These are phyloP conservation scores for Yponomeuta sedellus DNA, from an alignment of 2,888 invertebrate genomes.

Conservation along the genomic window DNA sequence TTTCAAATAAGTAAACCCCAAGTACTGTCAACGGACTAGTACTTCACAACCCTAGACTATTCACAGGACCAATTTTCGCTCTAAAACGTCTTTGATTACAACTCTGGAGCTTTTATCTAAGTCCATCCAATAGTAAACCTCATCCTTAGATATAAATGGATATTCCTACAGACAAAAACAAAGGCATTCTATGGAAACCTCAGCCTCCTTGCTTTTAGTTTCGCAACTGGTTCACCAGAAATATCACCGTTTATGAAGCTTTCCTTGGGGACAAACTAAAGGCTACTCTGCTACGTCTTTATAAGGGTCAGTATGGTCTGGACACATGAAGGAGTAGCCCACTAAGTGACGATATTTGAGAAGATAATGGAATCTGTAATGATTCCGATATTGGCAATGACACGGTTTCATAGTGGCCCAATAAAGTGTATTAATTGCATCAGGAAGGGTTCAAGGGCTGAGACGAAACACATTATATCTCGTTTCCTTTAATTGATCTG, in stretches of 20 bases:
- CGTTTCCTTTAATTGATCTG: too few species aligned
- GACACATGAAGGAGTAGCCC: background rate
- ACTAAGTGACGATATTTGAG: constrained; percentile 9
- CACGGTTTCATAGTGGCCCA: background rate
- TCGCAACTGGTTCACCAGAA: background rate
- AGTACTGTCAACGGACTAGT: too few species aligned
- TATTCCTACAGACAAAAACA: background rate
- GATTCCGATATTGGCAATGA: constrained; percentile 4
- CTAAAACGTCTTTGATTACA: background rate
- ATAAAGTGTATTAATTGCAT: background rate
- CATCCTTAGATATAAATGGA: background rate
- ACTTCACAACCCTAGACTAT: background rate
- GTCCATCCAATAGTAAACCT: background rate
- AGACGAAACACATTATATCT: too few species aligned
- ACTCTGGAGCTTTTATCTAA: background rate
- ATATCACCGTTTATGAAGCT: background rate
- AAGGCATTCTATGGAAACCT: background rate
- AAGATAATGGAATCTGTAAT: constrained; percentile 10
- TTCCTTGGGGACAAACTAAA: background rate
- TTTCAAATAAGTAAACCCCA: too few species aligned
- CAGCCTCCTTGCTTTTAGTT: background rate
- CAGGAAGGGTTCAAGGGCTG: background rate
- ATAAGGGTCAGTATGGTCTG: background rate
- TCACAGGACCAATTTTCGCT: background rate
- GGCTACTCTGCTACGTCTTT: background rate